Evolutionary conservation across 2,888 invertebrate species (phyloP).

Genomic region (Chymomyza caudatula): DNA sequence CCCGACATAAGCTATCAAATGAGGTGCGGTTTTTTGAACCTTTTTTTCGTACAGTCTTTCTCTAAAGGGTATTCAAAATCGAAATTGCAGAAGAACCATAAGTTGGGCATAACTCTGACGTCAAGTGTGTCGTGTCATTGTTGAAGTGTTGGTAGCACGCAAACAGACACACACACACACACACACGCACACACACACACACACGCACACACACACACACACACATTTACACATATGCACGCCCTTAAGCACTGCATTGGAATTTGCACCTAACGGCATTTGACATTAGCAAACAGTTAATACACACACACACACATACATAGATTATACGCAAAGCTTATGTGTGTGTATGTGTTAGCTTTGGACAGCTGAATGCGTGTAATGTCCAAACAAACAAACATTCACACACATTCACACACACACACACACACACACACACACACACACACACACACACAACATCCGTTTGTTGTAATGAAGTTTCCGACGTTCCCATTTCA

Average conservation of each 20-base stretch:
- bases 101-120: constrained; percentile 17
- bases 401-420: not conserved
- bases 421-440: not conserved
- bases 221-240: not conserved
- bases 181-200: not conserved
- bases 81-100: not conserved
- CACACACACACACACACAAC: not conserved
- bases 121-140: constrained; percentile 36
- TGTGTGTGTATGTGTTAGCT: constrained; percentile 8
- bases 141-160: constrained; percentile 32
- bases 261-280: constrained; percentile 37
- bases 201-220: not conserved
- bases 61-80: not conserved
- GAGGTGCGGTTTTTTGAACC: no score
- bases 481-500: constrained; percentile 1
- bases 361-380: constrained; percentile 14
- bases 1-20: no score
- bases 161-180: not conserved
- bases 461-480: constrained; percentile 1
- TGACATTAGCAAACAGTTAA: constrained; percentile 21
- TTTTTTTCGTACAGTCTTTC: no score
- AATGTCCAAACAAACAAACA: constrained; percentile 15
- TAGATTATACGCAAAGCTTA: no score
- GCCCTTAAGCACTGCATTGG: constrained; percentile 29
- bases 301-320: not conserved